phyloP scores from a whole-genome alignment of 2,113 vertebrate genomes.

The Theropithecus gelada region DNA sequence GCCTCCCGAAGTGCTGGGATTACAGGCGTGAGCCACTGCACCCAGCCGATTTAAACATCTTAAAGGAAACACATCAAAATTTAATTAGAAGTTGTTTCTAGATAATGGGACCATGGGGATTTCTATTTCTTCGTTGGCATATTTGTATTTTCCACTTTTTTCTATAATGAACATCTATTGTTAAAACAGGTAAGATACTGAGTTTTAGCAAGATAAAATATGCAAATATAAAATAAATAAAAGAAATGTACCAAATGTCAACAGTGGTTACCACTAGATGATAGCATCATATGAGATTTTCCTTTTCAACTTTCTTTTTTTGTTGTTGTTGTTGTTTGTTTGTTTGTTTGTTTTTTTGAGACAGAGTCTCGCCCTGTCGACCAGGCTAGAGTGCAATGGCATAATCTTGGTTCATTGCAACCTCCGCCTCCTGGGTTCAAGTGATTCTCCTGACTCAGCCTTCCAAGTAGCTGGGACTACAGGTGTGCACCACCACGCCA shows the following conservation, averaged over 20 bases:
- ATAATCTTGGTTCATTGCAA: too few species aligned
- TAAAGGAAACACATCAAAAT: background rate
- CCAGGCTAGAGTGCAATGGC: too few species aligned
- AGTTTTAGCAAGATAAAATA: constrained; percentile 1
- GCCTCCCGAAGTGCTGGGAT: too few species aligned
- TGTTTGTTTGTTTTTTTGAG: too few species aligned
- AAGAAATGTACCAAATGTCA: background rate
- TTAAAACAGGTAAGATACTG: constrained; percentile 24
- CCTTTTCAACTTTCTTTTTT: background rate
- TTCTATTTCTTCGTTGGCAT: background rate
- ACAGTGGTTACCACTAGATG: background rate
- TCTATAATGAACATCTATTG: background rate
- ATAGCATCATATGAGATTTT: background rate
- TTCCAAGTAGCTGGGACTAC: too few species aligned
- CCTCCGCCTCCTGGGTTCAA: too few species aligned
- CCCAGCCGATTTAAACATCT: background rate
- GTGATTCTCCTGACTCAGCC: too few species aligned
- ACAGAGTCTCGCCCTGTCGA: too few species aligned
- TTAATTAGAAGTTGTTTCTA: background rate
- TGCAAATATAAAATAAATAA: background rate
- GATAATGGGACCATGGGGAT: background rate
- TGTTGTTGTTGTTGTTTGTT: too few species aligned
- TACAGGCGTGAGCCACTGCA: too few species aligned
- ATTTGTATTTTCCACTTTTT: constrained; percentile 36
- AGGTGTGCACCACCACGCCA: too few species aligned